Base-by-base conservation (phyloP, 2,888 invertebrate genomes). In the Microdon myrmicae region DNA sequence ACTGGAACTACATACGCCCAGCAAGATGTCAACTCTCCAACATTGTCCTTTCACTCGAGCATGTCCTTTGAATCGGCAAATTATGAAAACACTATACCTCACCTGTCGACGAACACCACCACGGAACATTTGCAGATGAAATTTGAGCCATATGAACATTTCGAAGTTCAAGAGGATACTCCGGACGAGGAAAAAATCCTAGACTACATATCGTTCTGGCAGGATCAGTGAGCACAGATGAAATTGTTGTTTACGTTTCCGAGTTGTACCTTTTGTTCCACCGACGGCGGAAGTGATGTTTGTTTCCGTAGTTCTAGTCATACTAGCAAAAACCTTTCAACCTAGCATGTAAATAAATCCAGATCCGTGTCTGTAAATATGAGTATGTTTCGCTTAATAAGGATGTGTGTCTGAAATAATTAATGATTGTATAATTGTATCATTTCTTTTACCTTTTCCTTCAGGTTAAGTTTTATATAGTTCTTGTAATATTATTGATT, bases 151-250 rank as follows among this genome's bases (percentile, higher is more conserved):
- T 90, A 90, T 73, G 90, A 91, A 72, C 87, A 87, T 72, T 76
- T 76, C 25, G 90, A 89, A 75, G 89, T 91, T 73, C 89, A 92
- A 4, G 77, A 76, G 41, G 76, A 77, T 69, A 90, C 90, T 74
- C 91, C 93, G 5, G 93, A 92, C 80, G 94, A 94, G 78, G 94
- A 94, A 79, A 93, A 93, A 74, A 86, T 94, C 14, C 84, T 94
- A 28, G 94, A 94, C 69, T 78, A 78, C 39, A 78, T 78, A 22
- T 77, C 76, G 7, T 54, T 75, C 60, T 78, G 77, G 77, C 77
- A 78, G 70, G 75, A 77, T 59, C 77, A 78, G 55, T 75, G 64
- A 45, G 39, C 12, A 19, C 32, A 8, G 1, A 8, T 8, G 22
- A 20, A 23, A 22, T 32, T 35, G 34, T 38, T 47, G 35, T 41